Base-by-base conservation (phyloP, 2,113 vertebrate genomes). In the Pseudorectes ferrugineus region DNA sequence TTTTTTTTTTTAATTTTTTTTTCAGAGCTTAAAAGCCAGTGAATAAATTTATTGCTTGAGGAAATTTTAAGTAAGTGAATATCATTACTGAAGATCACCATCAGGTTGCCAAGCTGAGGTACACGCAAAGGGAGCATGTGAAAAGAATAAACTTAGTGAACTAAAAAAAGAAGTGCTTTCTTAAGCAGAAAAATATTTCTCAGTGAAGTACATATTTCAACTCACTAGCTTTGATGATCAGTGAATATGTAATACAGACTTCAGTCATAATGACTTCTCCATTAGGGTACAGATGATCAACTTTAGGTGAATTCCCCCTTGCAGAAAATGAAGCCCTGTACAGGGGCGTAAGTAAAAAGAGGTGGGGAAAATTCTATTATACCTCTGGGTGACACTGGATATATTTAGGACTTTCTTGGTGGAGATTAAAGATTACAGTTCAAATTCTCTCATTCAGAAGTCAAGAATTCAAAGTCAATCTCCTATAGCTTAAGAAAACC, bases 41-140 rank as follows among this genome's bases (percentile, higher is more conserved):
- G 84, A 85, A 89, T 57, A 91, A 67, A 92, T 94, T 72, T 92
- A 15, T 46, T 93, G 58, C 79, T 90, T 87, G 65, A 80, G 52
- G 70, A 87, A 85, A 85, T 95, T 55, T 82, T 80, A 78, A 88
- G 17, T 61, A 63, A 85, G 31, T 86, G 59, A 90, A 68, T 84
- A 45, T 73, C 43, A 48, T 81, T 89, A 78, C 14, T 77, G 46
- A 89, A 93, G 74, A 94, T 63, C 77, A 73, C 72, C 62, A 76
- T 87, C 72, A 66, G 38, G 17, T 71, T 86, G 33, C 71, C 66
- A 89, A 85, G n/a, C 40, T 88, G 71, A 95, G n/a, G 40, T 73
- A 62, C 29, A 45, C 1, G 3, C 33, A 79, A 66, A 76, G 29
- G 46, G 21, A 85, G 31, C 28, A 80, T 58, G 43, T 43, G 58